These are phyloP conservation scores for Sitta carolinensis DNA, from an alignment of 2,797 vertebrate species.

Conservation along the genomic window DNA sequence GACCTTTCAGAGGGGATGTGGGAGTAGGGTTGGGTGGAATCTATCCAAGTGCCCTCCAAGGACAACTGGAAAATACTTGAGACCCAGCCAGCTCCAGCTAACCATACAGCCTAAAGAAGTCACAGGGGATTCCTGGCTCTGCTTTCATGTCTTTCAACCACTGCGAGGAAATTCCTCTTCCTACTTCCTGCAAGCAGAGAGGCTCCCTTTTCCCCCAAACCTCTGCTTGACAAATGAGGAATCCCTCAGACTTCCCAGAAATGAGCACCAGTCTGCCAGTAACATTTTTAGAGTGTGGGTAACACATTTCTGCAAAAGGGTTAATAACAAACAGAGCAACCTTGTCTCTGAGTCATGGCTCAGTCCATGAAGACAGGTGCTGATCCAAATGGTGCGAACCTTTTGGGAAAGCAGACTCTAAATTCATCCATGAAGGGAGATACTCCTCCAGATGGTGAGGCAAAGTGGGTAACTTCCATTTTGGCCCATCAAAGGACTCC, in stretches of 20 bases:
- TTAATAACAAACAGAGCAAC: neutral
- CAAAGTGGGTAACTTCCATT: fast-evolving
- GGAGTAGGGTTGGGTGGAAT: slow-evolving; percentile 38
- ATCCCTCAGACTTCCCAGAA: slow-evolving; percentile 36
- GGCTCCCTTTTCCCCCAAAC: neutral
- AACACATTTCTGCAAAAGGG: neutral
- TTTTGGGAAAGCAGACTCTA: neutral
- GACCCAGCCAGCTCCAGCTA: slow-evolving; percentile 19
- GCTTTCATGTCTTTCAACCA: slow-evolving; percentile 19
- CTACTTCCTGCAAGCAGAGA: neutral
- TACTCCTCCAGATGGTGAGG: neutral
- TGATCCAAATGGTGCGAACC: neutral
- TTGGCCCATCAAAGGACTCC: neutral
- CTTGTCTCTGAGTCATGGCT: neutral
- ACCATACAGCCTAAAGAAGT: slow-evolving; percentile 35
- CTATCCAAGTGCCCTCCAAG: slow-evolving; percentile 42
- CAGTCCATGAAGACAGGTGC: neutral
- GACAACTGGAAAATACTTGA: slow-evolving; percentile 51
- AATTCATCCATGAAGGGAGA: neutral
- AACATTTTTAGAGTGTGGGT: neutral
- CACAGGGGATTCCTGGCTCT: slow-evolving; percentile 32
- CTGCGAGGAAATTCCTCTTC: slow-evolving; percentile 39
- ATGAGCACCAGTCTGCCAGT: neutral
- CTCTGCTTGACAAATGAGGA: neutral
- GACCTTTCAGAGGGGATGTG: slow-evolving; percentile 28